Percentiles rank a stretch among this genome's conserved stretches.
These are phyloP conservation scores for Pipa parva DNA, from an alignment of 2,113 vertebrate species.

Conservation along the genomic window DNA sequence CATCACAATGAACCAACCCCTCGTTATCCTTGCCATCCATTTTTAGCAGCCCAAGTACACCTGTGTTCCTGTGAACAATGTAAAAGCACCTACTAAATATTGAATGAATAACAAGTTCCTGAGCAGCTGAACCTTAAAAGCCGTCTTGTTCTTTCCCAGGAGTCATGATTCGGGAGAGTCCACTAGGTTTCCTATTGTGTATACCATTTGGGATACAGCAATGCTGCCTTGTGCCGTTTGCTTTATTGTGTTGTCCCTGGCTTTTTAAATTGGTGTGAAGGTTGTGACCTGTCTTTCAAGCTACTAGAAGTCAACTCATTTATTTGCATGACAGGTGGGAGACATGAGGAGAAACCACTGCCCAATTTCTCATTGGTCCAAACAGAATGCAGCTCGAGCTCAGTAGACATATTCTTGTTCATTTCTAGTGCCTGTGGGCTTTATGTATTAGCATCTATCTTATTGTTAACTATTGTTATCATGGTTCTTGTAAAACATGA, in stretches of 20 bases:
- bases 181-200: background rate
- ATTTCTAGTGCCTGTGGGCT: no score
- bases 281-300: conserved; percentile 9
- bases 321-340: background rate
- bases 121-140: background rate
- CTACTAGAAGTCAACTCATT: background rate
- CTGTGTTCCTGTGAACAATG: conserved; percentile 5
- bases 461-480: no score
- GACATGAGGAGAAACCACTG: no score
- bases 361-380: no score
- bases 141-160: background rate
- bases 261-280: background rate
- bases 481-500: no score
- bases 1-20: background rate
- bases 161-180: background rate
- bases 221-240: background rate
- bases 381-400: no score
- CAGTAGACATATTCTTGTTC: no score
- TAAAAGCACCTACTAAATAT: background rate
- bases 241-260: background rate
- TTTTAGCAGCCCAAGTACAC: conserved; percentile 6
- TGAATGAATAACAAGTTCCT: background rate
- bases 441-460: no score
- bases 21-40: background rate
- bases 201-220: background rate